Evolutionary conservation across 2,888 invertebrate genomes (phyloP).

Genomic region (Apodemia mormo): DNA sequence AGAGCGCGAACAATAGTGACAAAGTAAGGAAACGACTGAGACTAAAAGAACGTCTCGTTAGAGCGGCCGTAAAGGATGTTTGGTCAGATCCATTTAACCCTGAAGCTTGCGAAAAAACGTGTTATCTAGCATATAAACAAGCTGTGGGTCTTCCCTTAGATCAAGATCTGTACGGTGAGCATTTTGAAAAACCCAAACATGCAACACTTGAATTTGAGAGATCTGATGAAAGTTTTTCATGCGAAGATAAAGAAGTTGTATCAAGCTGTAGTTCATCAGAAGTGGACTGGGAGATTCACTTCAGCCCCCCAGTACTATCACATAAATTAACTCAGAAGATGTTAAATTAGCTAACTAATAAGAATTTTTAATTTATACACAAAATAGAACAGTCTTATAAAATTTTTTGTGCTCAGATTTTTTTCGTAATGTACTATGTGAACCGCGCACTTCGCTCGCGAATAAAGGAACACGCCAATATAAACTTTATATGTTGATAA

Average conservation of each 20-base stretch:
- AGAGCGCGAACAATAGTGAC: slow-evolving; percentile 50
- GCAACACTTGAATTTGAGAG: neutral
- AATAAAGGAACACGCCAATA: too few species aligned
- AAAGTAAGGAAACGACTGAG: slow-evolving; percentile 48
- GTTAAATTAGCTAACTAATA: slow-evolving; percentile 13
- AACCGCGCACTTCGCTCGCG: too few species aligned
- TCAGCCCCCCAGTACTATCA: slow-evolving; percentile 53
- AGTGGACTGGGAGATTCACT: slow-evolving; percentile 69
- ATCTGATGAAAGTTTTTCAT: slow-evolving; percentile 44
- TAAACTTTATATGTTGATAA: too few species aligned
- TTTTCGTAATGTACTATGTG: too few species aligned
- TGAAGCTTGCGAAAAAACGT: slow-evolving; percentile 55
- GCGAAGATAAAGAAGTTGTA: slow-evolving; percentile 46
- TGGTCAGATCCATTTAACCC: slow-evolving; percentile 55
- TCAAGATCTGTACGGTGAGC: neutral
- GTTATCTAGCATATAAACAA: slow-evolving; percentile 54
- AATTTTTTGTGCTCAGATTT: too few species aligned
- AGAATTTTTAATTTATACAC: too few species aligned
- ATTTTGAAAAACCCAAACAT: neutral
- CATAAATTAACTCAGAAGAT: slow-evolving; percentile 15
- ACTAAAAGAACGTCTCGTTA: slow-evolving; percentile 45
- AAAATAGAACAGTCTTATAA: too few species aligned
- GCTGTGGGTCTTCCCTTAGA: slow-evolving; percentile 45
- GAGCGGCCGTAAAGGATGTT: slow-evolving; percentile 46
- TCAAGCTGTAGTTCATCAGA: slow-evolving; percentile 60